phyloP scores from a whole-genome alignment of 2,888 invertebrate species.

The Drosophila anceps region DNA sequence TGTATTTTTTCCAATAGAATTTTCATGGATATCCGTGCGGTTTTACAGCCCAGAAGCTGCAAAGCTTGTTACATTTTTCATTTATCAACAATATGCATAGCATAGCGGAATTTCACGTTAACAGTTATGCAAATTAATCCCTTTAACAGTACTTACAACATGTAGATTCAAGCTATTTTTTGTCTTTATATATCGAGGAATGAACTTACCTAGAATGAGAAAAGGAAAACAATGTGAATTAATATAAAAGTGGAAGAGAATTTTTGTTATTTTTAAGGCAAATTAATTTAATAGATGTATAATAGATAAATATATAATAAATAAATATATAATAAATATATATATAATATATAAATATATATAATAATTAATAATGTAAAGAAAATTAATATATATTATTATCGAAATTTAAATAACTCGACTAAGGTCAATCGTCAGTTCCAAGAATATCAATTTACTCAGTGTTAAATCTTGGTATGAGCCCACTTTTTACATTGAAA shows the following conservation, averaged over 20 bases:
- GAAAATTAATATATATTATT: not conserved
- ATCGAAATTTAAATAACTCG: not conserved
- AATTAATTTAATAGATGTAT: not conserved
- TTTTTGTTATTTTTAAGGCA: not conserved
- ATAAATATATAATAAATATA: not conserved
- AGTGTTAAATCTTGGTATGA: not conserved
- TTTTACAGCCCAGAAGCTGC: constrained; percentile 35
- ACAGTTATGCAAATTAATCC: constrained; percentile 28
- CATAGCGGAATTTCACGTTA: constrained; percentile 23
- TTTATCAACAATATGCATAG: constrained; percentile 62
- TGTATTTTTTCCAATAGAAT: constrained; percentile 38
- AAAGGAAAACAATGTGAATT: constrained; percentile 13
- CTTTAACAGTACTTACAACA: constrained; percentile 61
- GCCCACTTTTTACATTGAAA: not conserved
- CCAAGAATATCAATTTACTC: no score
- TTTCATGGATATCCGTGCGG: constrained; percentile 36
- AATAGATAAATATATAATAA: not conserved
- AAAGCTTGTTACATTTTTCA: constrained; percentile 69
- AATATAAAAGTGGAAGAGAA: not conserved
- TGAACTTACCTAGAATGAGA: constrained; percentile 72
- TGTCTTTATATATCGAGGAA: not conserved
- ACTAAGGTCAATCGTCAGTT: no score
- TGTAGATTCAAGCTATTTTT: constrained; percentile 12
- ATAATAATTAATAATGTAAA: not conserved
- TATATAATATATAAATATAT: not conserved